A percentile compares a stretch with the other conserved stretches of the same genome.
Evolutionary conservation across 2,888 invertebrate species (phyloP).

Genomic region (Stenodema calcarata): DNA sequence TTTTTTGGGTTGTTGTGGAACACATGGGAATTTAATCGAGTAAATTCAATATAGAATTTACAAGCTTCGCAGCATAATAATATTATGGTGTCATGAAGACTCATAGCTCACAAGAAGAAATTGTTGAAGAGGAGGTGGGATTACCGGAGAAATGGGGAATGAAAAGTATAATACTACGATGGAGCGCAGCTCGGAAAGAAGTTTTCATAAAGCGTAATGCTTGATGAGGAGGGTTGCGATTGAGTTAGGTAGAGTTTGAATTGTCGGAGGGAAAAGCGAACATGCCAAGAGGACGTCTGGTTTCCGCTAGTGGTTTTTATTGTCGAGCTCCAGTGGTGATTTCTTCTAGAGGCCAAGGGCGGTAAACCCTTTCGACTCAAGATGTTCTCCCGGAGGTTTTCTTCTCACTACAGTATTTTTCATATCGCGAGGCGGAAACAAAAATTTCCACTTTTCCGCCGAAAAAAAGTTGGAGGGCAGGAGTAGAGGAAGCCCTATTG

Average conservation of each 20-base stretch:
- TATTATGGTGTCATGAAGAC: too few relatives aligned
- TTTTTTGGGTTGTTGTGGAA: too few relatives aligned
- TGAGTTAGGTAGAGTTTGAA: neutral
- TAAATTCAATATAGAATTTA: too few relatives aligned
- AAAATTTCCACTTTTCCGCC: neutral
- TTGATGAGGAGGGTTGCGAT: neutral
- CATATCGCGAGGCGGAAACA: neutral
- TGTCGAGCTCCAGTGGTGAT: neutral
- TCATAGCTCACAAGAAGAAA: too few relatives aligned
- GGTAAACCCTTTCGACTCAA: neutral
- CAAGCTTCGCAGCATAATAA: too few relatives aligned
- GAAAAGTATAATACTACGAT: neutral
- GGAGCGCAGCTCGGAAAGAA: neutral
- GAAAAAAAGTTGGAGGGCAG: neutral
- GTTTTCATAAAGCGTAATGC: neutral
- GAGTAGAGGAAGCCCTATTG: neutral
- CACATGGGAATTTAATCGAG: too few relatives aligned
- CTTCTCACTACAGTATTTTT: neutral
- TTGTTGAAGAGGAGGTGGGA: neutral
- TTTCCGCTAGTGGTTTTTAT: neutral
- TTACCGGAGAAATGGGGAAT: neutral
- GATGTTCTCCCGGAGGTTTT: neutral
- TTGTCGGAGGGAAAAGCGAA: neutral
- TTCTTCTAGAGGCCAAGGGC: conserved; percentile 11
- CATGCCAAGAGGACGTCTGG: neutral